These are phyloP conservation scores for Drosophila takahashii DNA, from an alignment of 1,140 invertebrate species.

Conservation along the genomic window DNA sequence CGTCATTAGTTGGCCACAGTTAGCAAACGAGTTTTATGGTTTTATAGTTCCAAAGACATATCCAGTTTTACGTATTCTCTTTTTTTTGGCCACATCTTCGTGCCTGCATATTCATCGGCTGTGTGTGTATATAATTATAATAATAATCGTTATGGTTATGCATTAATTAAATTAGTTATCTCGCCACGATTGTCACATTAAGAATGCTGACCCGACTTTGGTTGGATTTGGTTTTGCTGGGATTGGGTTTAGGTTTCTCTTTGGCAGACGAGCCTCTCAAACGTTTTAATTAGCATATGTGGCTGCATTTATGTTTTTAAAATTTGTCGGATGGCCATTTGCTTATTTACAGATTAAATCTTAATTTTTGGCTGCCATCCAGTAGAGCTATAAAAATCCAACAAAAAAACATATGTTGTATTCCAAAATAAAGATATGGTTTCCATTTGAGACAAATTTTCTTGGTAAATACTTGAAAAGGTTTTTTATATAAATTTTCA, in stretches of 20 bases:
- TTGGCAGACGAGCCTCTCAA: constrained; percentile 38
- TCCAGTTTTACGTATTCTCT: constrained; percentile 12
- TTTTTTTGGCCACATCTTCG: constrained; percentile 15
- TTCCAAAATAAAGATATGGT: too few species aligned
- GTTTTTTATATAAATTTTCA: too few species aligned
- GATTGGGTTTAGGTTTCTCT: constrained; percentile 13
- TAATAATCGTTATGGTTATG: constrained; percentile 76
- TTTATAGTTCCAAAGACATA: constrained; percentile 31
- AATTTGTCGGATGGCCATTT: constrained; percentile 7
- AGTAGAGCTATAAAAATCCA: background rate
- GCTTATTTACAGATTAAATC: constrained; percentile 4
- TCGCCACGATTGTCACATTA: constrained; percentile 76
- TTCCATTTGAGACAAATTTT: too few species aligned
- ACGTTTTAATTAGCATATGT: constrained; percentile 14
- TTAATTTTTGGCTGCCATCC: background rate
- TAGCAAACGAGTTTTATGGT: constrained; percentile 46
- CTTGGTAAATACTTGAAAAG: too few species aligned
- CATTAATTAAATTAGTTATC: constrained; percentile 80
- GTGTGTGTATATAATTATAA: constrained; percentile 39
- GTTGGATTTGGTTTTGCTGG: constrained; percentile 38
- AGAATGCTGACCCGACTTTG: constrained; percentile 40
- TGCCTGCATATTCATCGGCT: constrained; percentile 25
- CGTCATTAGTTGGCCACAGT: constrained; percentile 41
- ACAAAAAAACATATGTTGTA: too few species aligned
- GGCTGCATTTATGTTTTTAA: constrained; percentile 19